Conservation (phyloP, 2,888 invertebrate species). For the Phoronis australis region DNA sequence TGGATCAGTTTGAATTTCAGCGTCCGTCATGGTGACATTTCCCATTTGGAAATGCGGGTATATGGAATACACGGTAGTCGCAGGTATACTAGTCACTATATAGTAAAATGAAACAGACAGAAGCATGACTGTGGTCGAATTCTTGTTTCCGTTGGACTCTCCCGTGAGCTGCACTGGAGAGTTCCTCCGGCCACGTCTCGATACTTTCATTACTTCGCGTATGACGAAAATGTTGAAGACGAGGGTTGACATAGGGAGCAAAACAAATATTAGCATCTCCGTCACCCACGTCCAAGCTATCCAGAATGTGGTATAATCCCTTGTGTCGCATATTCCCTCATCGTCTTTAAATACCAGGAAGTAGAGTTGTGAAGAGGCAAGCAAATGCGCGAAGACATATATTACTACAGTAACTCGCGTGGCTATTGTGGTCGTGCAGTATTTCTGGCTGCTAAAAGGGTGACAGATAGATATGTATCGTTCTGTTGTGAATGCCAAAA, state of each 20-base stretch:
- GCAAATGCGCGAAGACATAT: conserved; percentile 24
- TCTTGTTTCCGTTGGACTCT: no score
- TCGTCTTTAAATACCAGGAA: conserved; percentile 34
- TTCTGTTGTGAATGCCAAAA: conserved; percentile 50
- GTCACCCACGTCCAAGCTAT: conserved; percentile 43
- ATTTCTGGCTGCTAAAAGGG: conserved; percentile 45
- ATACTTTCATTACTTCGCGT: conserved; percentile 29
- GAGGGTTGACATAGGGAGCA: conserved; percentile 44
- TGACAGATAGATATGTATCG: conserved; percentile 50
- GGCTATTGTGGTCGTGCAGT: conserved; percentile 40
- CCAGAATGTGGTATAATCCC: conserved; percentile 32
- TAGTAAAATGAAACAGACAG: conserved; percentile 47
- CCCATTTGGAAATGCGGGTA: conserved; percentile 31
- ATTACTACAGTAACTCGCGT: conserved; percentile 35
- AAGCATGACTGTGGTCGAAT: conserved; percentile 48
- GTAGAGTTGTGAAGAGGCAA: conserved; percentile 44
- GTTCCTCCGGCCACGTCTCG: conserved; percentile 2
- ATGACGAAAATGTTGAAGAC: conserved; percentile 49
- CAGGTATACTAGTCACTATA: conserved; percentile 46
- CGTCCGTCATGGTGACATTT: conserved; percentile 12
- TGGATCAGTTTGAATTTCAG: conserved; percentile 23
- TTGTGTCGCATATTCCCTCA: conserved; percentile 21
- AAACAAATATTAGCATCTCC: conserved; percentile 43
- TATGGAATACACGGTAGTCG: conserved; percentile 37
- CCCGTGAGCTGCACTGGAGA: no score